Evolutionary conservation across 1,140 invertebrate genomes (phyloP), one percentile per base, ranked within the genome.

Genomic region (Belonocnema kinseyi): DNA sequence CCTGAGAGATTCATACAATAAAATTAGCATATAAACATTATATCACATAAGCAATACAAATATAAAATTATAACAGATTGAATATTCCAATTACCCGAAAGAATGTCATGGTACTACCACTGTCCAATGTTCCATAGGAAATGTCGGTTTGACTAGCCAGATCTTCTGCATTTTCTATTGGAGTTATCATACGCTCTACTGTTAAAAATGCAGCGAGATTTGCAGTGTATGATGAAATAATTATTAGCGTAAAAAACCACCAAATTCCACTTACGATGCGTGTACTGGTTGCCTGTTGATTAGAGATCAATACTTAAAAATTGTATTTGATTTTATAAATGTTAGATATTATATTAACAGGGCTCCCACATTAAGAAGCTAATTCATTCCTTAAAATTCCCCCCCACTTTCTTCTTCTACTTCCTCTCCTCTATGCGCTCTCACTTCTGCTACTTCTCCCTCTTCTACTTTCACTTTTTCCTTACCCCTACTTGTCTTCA

Each of bases 241-340:
- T 96, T 74, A 97, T 97, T 1, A 97, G 92, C 0, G 96, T 97
- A 87, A 97, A 97, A 83, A 97, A 97, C 96, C 96, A 97, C 96
- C 96, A 97, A 75, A 96, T 96, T 10, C 95, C 94, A 51, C 95
- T 94, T 2, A 96, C 94, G 66, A 96, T 94, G 50, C 95, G 87
- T 2, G 95, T 96, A 8, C 95, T 96, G 13, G 94, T 93, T 12
- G 95, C 93, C 93, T 94, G 82, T 51, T 82, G 52, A 50, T 77
- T 17, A 71, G 26, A 33, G 26, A 33, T 33, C 26, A 26, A 26
- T 3, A 26, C 3, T 26, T 26, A 26, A 26, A 26, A 26, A 26
- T 26, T 1, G 26, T 26, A 26, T 26, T 26, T 26, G 1, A 26
- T 26, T 26, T 26, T 3, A 26, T 26, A 1, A 26, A 26, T 26